Evolutionary conservation across 2,113 vertebrate species (phyloP), one percentile per base, ranked within the genome.

Genomic region (Thomomys bottae): DNA sequence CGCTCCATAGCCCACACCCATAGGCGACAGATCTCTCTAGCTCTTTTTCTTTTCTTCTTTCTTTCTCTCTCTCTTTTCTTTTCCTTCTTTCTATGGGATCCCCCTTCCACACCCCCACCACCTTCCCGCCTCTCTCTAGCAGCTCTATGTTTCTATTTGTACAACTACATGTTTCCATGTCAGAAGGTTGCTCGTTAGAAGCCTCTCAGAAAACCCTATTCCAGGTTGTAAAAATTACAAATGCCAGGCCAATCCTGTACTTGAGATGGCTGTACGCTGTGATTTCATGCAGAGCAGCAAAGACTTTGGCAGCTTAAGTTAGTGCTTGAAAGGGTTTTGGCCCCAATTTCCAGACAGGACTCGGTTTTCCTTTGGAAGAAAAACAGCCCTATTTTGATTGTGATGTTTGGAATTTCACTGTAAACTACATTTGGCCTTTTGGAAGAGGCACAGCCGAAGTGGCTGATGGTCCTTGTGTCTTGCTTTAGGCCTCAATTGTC

Each of bases 371-470:
- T 61, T 17, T 38, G 21, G 38, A 45, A 87, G 68, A 67, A 89
- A 92, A 91, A 45, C 8, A 0, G 20, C 10, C 15, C 3, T 64
- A 34, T 84, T 80, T 87, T 38, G 24, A 54, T 17, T 30, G 40
- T 36, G 30, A 78, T 61, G 7, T 54, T 84, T 87, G 77, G 28
- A 70, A 93, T 92, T 70, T 88, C 78, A 82, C 38, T 18, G 24
- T 61, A 11, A 91, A 70, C 32, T 67, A 38, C 15, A 78, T 87
- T 36, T 76, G 30, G 21, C 30, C 87, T 75, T 54, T 54, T 66
- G 1, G 6, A 73, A 57, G 34, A 78, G 32, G 49, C 15, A 6
- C 20, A 15, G 1, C 18, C 63, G 54, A 68, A 42, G 59, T 21
- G 79, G 66, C 34, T 68, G 64, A 61, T 8, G n/a, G 81, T 83